Conservation (phyloP, 2,113 vertebrate species). For the Etheostoma cragini region DNA sequence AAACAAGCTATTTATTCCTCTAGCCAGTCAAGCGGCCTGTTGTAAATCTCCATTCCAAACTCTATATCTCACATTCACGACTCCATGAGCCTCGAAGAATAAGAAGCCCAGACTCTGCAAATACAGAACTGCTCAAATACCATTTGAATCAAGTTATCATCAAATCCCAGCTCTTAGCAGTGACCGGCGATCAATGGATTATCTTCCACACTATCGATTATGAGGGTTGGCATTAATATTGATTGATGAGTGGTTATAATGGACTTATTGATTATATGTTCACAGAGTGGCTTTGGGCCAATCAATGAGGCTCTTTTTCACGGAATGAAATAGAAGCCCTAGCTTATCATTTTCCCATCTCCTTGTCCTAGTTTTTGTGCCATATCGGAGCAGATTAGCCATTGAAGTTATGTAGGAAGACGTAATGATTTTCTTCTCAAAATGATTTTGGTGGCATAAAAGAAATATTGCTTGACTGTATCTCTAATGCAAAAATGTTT, state of each 20-base stretch:
- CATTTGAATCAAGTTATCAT: conserved; percentile 74
- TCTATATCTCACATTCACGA: conserved; percentile 64
- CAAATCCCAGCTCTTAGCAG: conserved; percentile 60
- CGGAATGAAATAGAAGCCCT: conserved; percentile 64
- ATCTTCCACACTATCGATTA: conserved; percentile 72
- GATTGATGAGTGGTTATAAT: conserved; percentile 78
- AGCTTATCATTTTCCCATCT: conserved; percentile 66
- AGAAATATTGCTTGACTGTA: not conserved
- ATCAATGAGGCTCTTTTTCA: conserved; percentile 71
- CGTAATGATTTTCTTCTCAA: conserved; percentile 16
- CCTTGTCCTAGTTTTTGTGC: not conserved
- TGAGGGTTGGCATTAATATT: conserved; percentile 72
- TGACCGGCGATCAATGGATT: conserved; percentile 72
- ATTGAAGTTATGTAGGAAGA: conserved; percentile 39
- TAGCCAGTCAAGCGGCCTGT: conserved; percentile 48
- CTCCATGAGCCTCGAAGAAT: conserved; percentile 52
- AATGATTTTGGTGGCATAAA: conserved; percentile 5
- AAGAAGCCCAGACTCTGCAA: conserved; percentile 53
- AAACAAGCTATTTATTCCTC: conserved; percentile 73
- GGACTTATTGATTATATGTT: conserved; percentile 76
- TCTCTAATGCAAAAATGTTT: not conserved
- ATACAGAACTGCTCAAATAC: conserved; percentile 57
- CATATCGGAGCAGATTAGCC: conserved; percentile 34
- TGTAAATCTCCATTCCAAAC: conserved; percentile 76
- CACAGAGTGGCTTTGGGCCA: conserved; percentile 59